Conservation (phyloP, 2,113 vertebrate species). For the Struthidea cinerea region DNA sequence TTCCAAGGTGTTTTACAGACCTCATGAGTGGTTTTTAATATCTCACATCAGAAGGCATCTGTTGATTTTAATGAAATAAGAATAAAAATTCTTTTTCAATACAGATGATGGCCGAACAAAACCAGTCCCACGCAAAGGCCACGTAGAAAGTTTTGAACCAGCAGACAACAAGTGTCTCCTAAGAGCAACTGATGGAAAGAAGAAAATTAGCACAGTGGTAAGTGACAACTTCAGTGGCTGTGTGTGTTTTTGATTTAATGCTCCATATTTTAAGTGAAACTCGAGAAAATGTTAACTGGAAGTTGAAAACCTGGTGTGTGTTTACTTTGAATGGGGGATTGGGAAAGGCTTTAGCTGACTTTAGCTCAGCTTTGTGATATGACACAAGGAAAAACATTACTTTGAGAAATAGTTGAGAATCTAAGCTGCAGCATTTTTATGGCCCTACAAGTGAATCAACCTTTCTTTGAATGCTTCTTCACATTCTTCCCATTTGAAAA, state of each 20-base stretch:
- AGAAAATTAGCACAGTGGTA: conserved; percentile 98
- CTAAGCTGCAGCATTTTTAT: neutral
- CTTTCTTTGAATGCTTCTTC: neutral
- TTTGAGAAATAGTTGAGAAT: neutral
- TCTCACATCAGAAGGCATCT: neutral
- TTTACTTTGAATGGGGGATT: neutral
- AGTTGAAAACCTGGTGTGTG: neutral
- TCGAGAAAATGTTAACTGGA: neutral
- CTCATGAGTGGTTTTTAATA: neutral
- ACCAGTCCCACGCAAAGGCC: conserved; percentile 88
- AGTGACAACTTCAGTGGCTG: conserved; percentile 16
- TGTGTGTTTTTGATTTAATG: neutral
- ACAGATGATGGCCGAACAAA: conserved; percentile 95
- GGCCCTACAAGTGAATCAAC: neutral
- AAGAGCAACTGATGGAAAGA: conserved; percentile 95
- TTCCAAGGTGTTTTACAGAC: neutral
- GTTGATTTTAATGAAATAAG: neutral
- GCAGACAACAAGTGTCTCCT: conserved; percentile 96
- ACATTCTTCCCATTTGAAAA: neutral
- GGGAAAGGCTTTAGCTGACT: neutral
- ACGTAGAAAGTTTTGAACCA: conserved; percentile 84
- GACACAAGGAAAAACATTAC: neutral
- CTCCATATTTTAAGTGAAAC: neutral
- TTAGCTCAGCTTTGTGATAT: neutral
- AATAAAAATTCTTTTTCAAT: neutral